Evolutionary conservation across 2,888 invertebrate genomes (phyloP).

Genomic region (Punctoribates punctum): DNA sequence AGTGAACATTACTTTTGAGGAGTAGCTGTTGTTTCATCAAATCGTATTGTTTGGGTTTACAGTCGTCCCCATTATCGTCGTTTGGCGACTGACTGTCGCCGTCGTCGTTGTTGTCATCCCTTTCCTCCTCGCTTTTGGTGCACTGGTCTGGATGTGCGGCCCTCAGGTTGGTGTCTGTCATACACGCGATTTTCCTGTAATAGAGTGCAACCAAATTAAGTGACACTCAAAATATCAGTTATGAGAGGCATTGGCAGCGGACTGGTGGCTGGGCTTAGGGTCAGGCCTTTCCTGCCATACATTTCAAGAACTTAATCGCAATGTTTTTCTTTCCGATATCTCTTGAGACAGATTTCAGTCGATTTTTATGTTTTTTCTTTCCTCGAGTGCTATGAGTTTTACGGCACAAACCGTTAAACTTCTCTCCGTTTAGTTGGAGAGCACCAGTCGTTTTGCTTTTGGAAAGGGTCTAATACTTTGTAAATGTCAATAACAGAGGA

Average conservation of each 20-base stretch:
- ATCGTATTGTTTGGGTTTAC: slow-evolving; percentile 48
- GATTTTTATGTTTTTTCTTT: neutral
- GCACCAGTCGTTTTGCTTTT: neutral
- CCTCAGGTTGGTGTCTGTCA: slow-evolving; percentile 32
- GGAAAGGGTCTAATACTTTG: neutral
- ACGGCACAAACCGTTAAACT: neutral
- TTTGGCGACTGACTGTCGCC: slow-evolving; percentile 6
- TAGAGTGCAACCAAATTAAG: neutral
- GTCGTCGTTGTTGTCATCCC: neutral
- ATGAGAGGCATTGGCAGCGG: too few relatives aligned
- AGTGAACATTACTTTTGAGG: slow-evolving; percentile 43
- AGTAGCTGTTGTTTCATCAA: slow-evolving; percentile 48
- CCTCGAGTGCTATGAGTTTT: neutral
- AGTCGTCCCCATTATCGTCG: slow-evolving; percentile 43
- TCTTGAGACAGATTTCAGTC: slow-evolving; percentile 19
- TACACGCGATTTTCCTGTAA: slow-evolving; percentile 41
- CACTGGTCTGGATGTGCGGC: slow-evolving; percentile 44
- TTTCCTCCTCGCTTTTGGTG: slow-evolving; percentile 36
- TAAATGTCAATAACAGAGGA: slow-evolving; percentile 24
- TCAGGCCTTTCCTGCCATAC: too few relatives aligned
- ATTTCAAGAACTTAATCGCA: slow-evolving; percentile 9
- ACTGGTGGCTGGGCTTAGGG: too few relatives aligned
- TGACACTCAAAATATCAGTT: neutral
- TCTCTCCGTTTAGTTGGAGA: neutral
- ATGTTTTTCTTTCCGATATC: slow-evolving; percentile 21